Percentiles rank a stretch among this genome's conserved stretches.
Evolutionary conservation across 2,113 vertebrate genomes (phyloP).

Genomic region (Micromys minutus): DNA sequence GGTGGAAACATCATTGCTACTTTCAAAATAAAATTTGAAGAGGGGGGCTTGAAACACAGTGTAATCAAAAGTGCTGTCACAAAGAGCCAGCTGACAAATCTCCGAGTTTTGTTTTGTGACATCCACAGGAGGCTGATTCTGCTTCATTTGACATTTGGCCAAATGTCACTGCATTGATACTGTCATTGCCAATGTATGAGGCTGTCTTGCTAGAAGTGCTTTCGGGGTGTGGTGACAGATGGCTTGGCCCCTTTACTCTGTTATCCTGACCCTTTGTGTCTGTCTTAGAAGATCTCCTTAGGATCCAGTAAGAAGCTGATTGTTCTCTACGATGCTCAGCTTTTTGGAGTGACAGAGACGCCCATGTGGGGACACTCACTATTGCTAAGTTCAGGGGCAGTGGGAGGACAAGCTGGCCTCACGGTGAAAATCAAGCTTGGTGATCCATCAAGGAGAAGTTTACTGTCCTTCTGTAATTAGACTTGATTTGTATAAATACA

Average conservation of each 20-base stretch:
- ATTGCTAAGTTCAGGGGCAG: background rate
- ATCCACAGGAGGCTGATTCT: background rate
- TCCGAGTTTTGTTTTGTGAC: background rate
- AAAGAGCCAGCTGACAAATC: background rate
- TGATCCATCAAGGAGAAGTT: background rate
- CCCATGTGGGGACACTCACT: background rate
- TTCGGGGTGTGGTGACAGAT: background rate
- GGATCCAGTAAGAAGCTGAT: background rate
- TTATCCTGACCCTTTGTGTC: background rate
- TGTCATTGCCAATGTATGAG: background rate
- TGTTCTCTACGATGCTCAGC: background rate
- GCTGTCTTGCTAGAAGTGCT: background rate
- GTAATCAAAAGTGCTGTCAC: background rate
- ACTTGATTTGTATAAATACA: background rate
- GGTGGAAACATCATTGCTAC: background rate
- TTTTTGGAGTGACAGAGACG: background rate
- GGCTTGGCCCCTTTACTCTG: background rate
- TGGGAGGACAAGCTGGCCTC: background rate
- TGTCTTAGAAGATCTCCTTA: background rate
- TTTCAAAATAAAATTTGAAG: background rate
- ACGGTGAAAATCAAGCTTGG: background rate
- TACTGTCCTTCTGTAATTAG: background rate
- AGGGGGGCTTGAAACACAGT: background rate
- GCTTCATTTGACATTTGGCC: background rate
- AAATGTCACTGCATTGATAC: background rate